Base-by-base conservation (phyloP, 1,140 invertebrate species). In the Eriocheir sinensis region DNA sequence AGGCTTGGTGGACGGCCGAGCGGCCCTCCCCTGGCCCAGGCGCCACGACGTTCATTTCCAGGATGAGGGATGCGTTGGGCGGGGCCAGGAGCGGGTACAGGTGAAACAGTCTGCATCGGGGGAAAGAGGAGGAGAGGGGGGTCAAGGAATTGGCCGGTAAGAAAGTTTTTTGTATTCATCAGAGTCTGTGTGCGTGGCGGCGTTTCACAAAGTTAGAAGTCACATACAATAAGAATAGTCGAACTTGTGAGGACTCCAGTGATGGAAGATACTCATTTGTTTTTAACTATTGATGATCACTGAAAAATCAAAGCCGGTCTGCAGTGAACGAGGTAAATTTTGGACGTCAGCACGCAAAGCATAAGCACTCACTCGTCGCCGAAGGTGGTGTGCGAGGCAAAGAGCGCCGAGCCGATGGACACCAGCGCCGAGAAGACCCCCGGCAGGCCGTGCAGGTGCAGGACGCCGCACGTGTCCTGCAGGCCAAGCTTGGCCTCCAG, bases 1-100 rank as follows among this genome's bases (percentile, higher is more conserved):
- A 97, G 1, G 98, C 98, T 97, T 99, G 98, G 32, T 97, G 96
- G 27, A 96, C 96, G 6, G 98, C 98, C 41, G 97, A 97, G 94
- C 98, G 97, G 60, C 97, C 97, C 6, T 97, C 95, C 0, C 98
- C 98, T 4, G 97, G 94, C 0, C 98, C 98, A 4, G 97, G 94
- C 81, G 96, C 95, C 17, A 97, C 92, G 15, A 96, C 36, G 0
- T 81, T 38, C 38, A 81, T 79, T 17, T 92, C 60, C 27, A 32
- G 36, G 34, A 17, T n/a, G 72, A 27, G 6, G 36, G 91, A 83
- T 9, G 12, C 48, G 91, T 92, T 92, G 3, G 91, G 9, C 6
- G 91, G 91, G 1, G 30, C 81, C 91, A 92, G 83, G 15, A 48
- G 38, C 21, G 91, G 91, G 41, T 83, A 92, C 40, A 85, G 91